phyloP scores from a whole-genome alignment of 2,888 invertebrate genomes.

The Conomelus anceps region DNA sequence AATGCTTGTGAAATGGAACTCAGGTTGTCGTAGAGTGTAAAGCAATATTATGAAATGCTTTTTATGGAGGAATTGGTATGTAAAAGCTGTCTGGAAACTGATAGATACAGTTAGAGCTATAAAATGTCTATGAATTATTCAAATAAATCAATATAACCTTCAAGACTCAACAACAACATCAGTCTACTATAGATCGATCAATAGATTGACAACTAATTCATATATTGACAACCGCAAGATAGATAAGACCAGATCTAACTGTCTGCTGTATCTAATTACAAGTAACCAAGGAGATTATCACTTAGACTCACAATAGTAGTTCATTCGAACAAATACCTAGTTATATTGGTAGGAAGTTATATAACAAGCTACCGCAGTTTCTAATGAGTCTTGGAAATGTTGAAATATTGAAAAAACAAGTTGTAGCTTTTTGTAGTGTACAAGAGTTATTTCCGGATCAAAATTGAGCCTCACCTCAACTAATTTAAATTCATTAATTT shows the following conservation, averaged over 20 bases:
- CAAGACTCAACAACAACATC: not conserved
- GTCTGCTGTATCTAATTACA: not conserved
- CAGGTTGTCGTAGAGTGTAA: not conserved
- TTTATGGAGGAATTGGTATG: not conserved
- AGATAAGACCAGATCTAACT: not conserved
- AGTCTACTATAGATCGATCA: not conserved
- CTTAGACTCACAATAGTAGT: too few relatives aligned
- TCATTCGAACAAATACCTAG: too few relatives aligned
- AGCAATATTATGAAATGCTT: not conserved
- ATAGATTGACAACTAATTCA: too few relatives aligned
- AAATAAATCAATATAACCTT: not conserved
- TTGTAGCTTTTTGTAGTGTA: too few relatives aligned
- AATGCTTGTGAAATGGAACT: not conserved
- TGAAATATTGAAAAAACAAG: too few relatives aligned
- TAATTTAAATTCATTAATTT: too few relatives aligned
- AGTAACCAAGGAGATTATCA: too few relatives aligned
- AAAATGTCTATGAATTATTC: not conserved
- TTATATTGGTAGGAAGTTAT: too few relatives aligned
- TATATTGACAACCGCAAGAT: not conserved
- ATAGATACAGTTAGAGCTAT: not conserved
- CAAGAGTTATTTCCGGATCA: too few relatives aligned
- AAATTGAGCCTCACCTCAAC: too few relatives aligned
- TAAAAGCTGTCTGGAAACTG: not conserved
- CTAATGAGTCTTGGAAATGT: too few relatives aligned
- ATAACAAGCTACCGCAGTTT: too few relatives aligned